These are phyloP conservation scores for Nomada goodeniana DNA, from an alignment of 2,888 invertebrate species.

Conservation along the genomic window DNA sequence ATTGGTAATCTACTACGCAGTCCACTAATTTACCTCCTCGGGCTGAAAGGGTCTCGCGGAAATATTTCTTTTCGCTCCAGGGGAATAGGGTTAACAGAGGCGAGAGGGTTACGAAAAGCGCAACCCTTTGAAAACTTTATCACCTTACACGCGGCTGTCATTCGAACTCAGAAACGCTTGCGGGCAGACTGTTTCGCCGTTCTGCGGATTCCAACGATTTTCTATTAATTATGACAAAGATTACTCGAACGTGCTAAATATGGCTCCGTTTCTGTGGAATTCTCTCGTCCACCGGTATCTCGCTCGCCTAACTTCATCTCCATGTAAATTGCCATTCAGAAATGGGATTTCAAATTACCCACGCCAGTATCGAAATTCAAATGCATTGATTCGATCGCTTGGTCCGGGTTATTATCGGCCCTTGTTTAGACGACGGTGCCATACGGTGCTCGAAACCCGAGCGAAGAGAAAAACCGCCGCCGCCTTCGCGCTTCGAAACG, in stretches of 20 bases:
- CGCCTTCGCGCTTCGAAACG: not conserved
- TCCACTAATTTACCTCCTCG: constrained; percentile 3
- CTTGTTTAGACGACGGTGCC: not conserved
- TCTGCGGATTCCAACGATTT: too few relatives aligned
- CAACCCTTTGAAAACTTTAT: constrained; percentile 14
- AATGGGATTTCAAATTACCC: not conserved
- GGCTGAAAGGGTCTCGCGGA: constrained; percentile 34
- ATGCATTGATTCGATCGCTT: not conserved
- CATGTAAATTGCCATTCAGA: not conserved
- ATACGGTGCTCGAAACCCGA: too few relatives aligned
- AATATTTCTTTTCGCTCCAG: not conserved
- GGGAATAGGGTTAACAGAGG: not conserved
- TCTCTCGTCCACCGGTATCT: too few relatives aligned
- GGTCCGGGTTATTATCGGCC: not conserved
- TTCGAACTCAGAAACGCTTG: constrained; percentile 20
- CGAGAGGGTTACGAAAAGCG: constrained; percentile 16
- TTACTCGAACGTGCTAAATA: too few relatives aligned
- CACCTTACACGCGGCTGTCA: constrained; percentile 19
- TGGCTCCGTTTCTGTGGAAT: too few relatives aligned
- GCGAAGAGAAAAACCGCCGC: too few relatives aligned
- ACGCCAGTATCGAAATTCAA: not conserved
- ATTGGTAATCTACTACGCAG: constrained; percentile 9
- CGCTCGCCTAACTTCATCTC: too few relatives aligned
- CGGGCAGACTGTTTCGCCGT: not conserved
- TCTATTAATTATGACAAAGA: too few relatives aligned